phyloP scores from a whole-genome alignment of 2,797 vertebrate genomes.

The Craterocephalus amniculus region DNA sequence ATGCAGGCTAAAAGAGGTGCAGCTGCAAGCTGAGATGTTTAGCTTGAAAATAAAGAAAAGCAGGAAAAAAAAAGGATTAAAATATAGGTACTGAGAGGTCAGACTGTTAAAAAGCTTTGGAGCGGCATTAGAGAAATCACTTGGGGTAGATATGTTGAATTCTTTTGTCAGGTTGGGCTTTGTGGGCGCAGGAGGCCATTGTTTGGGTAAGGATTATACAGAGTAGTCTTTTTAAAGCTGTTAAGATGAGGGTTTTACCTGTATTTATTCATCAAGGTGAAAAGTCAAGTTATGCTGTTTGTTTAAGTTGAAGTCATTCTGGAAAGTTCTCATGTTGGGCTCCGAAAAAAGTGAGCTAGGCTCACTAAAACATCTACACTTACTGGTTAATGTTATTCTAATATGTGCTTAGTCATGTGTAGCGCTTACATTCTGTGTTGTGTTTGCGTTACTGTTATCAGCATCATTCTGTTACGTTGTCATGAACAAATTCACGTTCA shows the following conservation, averaged over 20 bases:
- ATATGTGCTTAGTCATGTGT: not conserved
- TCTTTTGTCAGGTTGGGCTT: conserved; percentile 60
- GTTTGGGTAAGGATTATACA: conserved; percentile 55
- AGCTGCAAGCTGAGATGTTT: conserved; percentile 41
- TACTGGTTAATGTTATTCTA: not conserved
- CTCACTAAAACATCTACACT: not conserved
- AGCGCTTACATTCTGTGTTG: not conserved
- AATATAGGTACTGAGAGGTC: conserved; percentile 49
- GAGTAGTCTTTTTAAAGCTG: conserved; percentile 9
- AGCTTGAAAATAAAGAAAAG: conserved; percentile 36
- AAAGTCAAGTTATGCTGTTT: conserved; percentile 32
- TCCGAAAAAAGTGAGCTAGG: too few species aligned
- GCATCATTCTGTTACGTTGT: not conserved
- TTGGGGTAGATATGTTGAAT: conserved; percentile 62
- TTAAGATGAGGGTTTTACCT: conserved; percentile 28
- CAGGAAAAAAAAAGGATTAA: conserved; percentile 53
- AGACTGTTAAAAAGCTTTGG: conserved; percentile 67
- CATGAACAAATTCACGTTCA: too few species aligned
- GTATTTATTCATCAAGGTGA: conserved; percentile 43
- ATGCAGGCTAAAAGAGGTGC: conserved; percentile 8
- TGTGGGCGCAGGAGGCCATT: conserved; percentile 41
- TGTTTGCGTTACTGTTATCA: not conserved
- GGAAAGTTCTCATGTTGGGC: not conserved
- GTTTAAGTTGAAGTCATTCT: conserved; percentile 23
- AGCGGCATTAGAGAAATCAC: conserved; percentile 42